These are phyloP conservation scores for Hypomecis atomaria DNA, from an alignment of 2,888 invertebrate genomes.

Conservation along the genomic window DNA sequence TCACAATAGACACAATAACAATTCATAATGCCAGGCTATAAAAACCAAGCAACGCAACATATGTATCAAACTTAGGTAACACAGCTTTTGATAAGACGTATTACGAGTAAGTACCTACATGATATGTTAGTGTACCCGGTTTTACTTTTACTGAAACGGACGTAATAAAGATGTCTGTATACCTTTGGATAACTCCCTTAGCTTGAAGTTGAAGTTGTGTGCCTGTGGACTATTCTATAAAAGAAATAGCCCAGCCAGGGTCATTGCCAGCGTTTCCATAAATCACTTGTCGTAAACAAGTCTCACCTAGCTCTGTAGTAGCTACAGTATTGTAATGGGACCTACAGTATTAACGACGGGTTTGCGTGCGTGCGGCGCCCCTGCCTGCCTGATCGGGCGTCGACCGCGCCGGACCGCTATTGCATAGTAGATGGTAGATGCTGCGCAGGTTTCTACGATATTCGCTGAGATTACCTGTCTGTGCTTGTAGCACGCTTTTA, in stretches of 20 bases:
- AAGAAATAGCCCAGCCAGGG: background rate
- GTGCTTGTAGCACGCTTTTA: too few species aligned
- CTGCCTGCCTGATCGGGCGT: constrained; percentile 36
- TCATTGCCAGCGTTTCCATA: constrained; percentile 10
- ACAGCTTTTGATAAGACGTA: too few species aligned
- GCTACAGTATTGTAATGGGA: background rate
- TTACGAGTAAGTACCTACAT: too few species aligned
- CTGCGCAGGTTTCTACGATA: constrained; percentile 15
- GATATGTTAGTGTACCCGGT: too few species aligned
- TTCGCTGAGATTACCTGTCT: constrained; percentile 6
- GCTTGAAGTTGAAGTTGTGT: too few species aligned
- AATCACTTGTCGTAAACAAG: constrained; percentile 8
- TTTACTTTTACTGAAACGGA: too few species aligned
- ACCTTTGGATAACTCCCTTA: too few species aligned
- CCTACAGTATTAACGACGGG: background rate
- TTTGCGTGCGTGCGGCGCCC: constrained; percentile 21
- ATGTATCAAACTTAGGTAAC: too few species aligned
- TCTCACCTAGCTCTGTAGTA: background rate
- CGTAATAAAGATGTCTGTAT: too few species aligned
- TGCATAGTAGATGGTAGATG: constrained; percentile 29
- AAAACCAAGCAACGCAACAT: too few species aligned
- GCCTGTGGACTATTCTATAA: background rate
- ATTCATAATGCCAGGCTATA: too few species aligned
- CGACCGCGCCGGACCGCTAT: constrained; percentile 41
- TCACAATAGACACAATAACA: too few species aligned